Evolutionary conservation across 2,113 vertebrate species (phyloP).

Genomic region (Megaleporinus macrocephalus): DNA sequence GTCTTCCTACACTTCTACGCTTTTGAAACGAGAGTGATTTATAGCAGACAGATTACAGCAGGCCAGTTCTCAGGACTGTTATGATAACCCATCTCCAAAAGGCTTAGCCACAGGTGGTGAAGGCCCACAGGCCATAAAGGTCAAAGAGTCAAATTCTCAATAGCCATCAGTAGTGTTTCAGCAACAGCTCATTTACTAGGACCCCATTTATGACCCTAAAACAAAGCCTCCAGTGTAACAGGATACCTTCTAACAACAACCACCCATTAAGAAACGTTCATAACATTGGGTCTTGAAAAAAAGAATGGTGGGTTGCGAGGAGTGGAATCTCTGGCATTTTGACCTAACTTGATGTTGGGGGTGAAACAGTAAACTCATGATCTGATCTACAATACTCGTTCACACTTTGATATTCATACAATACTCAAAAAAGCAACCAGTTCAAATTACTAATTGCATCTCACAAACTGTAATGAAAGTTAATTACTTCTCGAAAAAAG

Average conservation of each 20-base stretch:
- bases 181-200: slow-evolving; percentile 33
- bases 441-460: too few species aligned
- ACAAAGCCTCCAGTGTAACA: slow-evolving; percentile 47
- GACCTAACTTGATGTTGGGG: background rate
- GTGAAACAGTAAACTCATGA: background rate
- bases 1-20: too few species aligned
- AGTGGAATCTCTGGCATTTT: slow-evolving; percentile 1
- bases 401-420: too few species aligned
- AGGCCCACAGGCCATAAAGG: background rate
- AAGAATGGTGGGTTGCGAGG: slow-evolving; percentile 43
- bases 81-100: background rate
- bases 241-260: slow-evolving; percentile 35
- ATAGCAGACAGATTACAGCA: background rate
- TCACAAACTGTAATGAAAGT: too few species aligned
- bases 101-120: slow-evolving; percentile 13
- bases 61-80: background rate
- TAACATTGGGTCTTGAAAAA: slow-evolving; percentile 25
- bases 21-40: background rate
- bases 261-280: slow-evolving; percentile 14
- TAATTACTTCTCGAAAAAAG: too few species aligned
- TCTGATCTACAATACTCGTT: too few species aligned
- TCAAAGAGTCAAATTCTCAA: slow-evolving; percentile 27
- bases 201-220: background rate
- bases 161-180: slow-evolving; percentile 7
- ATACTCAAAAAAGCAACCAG: too few species aligned